A percentile compares a stretch with the other conserved stretches of the same genome.
Conservation (phyloP, 2,888 invertebrate species). For the Phortica magna region DNA sequence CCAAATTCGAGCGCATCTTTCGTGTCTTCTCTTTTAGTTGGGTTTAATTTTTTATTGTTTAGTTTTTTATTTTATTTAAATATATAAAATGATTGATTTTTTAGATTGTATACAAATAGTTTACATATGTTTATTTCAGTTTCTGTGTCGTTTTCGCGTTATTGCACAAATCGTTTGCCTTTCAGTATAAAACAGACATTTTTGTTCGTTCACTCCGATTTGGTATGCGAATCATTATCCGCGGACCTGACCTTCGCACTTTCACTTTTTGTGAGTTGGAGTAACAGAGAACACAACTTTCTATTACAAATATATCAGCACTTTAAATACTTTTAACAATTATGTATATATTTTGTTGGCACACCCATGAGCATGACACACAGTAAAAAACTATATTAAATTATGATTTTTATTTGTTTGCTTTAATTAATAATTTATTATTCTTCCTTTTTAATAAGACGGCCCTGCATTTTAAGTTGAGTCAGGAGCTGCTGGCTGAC, state of each 20-base stretch:
- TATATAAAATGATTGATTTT: constrained; percentile 6
- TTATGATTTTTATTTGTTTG: constrained; percentile 36
- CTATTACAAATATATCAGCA: not conserved
- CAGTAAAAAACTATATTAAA: constrained; percentile 37
- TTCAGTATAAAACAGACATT: not conserved
- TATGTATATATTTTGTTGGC: not conserved
- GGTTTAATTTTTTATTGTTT: constrained; percentile 33
- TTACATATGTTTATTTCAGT: not conserved
- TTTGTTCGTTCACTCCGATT: not conserved
- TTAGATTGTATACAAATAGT: not conserved
- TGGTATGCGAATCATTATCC: not conserved
- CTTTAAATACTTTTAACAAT: not conserved
- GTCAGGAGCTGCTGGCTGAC: constrained; percentile 23
- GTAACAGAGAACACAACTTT: not conserved
- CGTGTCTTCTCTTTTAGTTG: constrained; percentile 15
- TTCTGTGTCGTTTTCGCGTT: not conserved
- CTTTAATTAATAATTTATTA: constrained; percentile 24
- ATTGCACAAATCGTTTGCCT: constrained; percentile 17
- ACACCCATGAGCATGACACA: constrained; percentile 22
- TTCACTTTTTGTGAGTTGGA: constrained; percentile 61
- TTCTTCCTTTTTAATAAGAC: not conserved
- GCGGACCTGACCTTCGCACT: constrained; percentile 67
- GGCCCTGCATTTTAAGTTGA: not conserved
- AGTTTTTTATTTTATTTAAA: constrained; percentile 30
- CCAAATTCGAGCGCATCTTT: not conserved